Base-by-base conservation (phyloP, 2,113 vertebrate species). In the Centropus bengalensis region DNA sequence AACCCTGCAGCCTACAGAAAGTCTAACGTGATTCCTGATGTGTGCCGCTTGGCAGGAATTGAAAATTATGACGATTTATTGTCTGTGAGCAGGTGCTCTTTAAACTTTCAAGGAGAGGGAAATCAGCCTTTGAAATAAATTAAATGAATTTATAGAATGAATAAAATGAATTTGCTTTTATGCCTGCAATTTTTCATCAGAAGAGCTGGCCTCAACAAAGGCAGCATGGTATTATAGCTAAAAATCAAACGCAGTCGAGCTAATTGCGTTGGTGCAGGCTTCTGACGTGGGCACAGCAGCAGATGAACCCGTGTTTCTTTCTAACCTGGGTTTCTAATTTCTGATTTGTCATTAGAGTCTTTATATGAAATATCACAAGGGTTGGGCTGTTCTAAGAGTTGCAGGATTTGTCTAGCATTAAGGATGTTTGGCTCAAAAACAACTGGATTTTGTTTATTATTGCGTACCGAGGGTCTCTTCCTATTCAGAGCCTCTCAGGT, bases 11-110 rank as follows among this genome's bases (percentile, higher is more conserved):
- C 86, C 73, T 33, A 27, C 60, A 81, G 75, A 40, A 59, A 74
- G 36, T 75, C 58, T 91, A 51, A 91, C n/a, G 1, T 82, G 76
- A 86, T 96, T 94, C 91, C 89, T 96, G 64, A 11, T 74, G 23
- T 17, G 47, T 85, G 86, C 71, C 71, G 38, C 68, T 82, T 73
- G 76, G 42, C 82, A 86, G 63, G 56, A 64, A 78, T 74, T 66
- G 93, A 82, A 33, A 59, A 19, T 32, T 19, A 10, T 36, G 67
- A 49, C 69, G 67, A 94, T 93, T 76, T 78, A 82, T 91, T 75
- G 55, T 20, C 82, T 30, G 45, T 12, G 63, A 91, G 91, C 63
- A 64, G 51, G 79, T 60, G 42, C 79, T 89, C 82, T 73, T 86
- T 55, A 26, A 78, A 38, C 9, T 83, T 82, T 58, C 49, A 67